These are phyloP conservation scores for Dasypus novemcinctus DNA, from an alignment of 2,113 vertebrate genomes.

Conservation along the genomic window DNA sequence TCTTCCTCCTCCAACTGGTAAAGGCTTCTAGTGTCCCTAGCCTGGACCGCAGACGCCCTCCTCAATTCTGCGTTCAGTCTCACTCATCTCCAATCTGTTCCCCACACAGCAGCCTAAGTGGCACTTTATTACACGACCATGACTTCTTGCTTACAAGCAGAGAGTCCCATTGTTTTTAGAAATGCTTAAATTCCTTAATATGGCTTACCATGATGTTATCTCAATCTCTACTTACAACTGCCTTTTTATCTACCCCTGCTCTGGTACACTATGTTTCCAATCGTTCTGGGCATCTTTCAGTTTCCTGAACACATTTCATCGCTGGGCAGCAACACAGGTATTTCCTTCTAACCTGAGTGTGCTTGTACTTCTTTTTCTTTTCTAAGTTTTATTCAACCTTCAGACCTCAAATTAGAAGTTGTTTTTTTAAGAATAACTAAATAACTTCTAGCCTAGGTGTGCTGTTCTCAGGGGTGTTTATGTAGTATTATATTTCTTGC, in stretches of 20 bases:
- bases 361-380: background rate
- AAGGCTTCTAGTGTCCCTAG: background rate
- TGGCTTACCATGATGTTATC: background rate
- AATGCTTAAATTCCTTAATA: background rate
- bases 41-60: background rate
- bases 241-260: background rate
- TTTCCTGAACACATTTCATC: background rate
- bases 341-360: background rate
- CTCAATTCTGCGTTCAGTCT: background rate
- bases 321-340: background rate
- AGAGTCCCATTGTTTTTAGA: background rate
- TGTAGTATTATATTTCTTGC: background rate
- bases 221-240: background rate
- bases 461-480: background rate
- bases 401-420: background rate
- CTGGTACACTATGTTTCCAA: background rate
- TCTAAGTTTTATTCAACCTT: conserved; percentile 1
- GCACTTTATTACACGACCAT: background rate
- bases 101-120: background rate
- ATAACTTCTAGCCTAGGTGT: background rate
- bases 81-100: background rate
- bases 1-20: background rate
- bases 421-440: background rate
- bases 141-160: background rate
- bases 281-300: background rate